These are phyloP conservation scores for Cyprinus carpio DNA, from an alignment of 2,113 vertebrate genomes.

Conservation along the genomic window DNA sequence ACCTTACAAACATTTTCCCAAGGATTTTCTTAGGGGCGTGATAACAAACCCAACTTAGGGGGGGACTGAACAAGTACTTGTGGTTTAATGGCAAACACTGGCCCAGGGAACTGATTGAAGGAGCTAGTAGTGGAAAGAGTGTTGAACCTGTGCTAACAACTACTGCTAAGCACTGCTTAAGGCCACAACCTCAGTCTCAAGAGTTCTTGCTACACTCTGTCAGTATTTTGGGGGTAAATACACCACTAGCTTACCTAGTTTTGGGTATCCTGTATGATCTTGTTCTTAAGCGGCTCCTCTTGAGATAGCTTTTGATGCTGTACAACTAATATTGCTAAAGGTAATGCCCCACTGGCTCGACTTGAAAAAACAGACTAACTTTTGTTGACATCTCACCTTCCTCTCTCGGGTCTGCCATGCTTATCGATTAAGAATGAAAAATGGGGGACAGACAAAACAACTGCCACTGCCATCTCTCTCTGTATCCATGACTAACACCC, in stretches of 20 bases:
- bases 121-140: constrained; percentile 61
- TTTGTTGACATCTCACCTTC: no score
- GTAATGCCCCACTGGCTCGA: not conserved
- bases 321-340: not conserved
- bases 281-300: not conserved
- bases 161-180: constrained; percentile 56
- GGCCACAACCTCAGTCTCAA: constrained; percentile 54
- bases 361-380: not conserved
- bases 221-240: constrained; percentile 36
- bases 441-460: no score
- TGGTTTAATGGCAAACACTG: constrained; percentile 35
- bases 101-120: constrained; percentile 48
- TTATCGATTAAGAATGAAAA: no score
- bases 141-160: constrained; percentile 59
- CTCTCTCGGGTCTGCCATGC: no score
- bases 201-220: constrained; percentile 34
- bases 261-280: not conserved
- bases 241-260: not conserved
- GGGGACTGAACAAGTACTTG: constrained; percentile 64
- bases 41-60: constrained; percentile 60
- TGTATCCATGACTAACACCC: no score
- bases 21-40: constrained; percentile 69
- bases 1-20: constrained; percentile 77
- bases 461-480: no score
- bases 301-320: not conserved